Conservation (phyloP, 1,140 invertebrate species). For the Zophobas morio region DNA sequence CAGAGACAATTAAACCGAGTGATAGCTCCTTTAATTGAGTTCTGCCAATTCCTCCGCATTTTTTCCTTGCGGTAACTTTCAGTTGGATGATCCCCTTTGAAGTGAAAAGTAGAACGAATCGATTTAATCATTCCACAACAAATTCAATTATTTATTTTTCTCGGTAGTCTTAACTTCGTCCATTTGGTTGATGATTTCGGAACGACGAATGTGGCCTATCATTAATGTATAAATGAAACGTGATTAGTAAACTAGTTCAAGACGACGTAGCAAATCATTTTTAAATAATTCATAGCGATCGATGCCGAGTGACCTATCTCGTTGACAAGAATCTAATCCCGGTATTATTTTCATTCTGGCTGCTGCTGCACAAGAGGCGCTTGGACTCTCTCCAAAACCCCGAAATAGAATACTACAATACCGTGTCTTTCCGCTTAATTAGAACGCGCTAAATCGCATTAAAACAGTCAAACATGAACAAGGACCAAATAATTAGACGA, state of each 20-base stretch:
- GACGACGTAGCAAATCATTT: slow-evolving; percentile 5
- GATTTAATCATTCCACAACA: not conserved
- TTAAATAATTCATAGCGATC: slow-evolving; percentile 21
- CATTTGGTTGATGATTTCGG: slow-evolving; percentile 5
- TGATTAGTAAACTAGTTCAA: slow-evolving; percentile 5
- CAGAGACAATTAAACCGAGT: not conserved
- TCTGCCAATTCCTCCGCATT: not conserved
- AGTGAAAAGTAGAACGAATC: slow-evolving; percentile 15
- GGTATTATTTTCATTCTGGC: slow-evolving; percentile 4
- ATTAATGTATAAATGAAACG: slow-evolving; percentile 18
- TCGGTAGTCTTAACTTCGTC: not conserved
- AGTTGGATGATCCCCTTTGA: not conserved
- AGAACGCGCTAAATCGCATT: not conserved
- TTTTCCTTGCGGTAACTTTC: not conserved
- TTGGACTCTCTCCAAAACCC: slow-evolving; percentile 5
- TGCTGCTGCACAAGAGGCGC: slow-evolving; percentile 17
- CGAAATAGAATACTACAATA: slow-evolving; percentile 18
- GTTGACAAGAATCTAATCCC: not conserved
- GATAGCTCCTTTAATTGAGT: not conserved
- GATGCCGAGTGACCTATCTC: slow-evolving; percentile 6
- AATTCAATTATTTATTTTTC: not conserved
- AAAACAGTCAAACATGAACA: slow-evolving; percentile 3
- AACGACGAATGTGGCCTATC: not conserved
- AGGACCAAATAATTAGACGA: slow-evolving; percentile 12
- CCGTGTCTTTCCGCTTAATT: not conserved